A percentile compares a stretch with the other conserved stretches of the same genome.
Evolutionary conservation across 2,113 vertebrate genomes (phyloP).

Genomic region (Tenrec ecaudatus): DNA sequence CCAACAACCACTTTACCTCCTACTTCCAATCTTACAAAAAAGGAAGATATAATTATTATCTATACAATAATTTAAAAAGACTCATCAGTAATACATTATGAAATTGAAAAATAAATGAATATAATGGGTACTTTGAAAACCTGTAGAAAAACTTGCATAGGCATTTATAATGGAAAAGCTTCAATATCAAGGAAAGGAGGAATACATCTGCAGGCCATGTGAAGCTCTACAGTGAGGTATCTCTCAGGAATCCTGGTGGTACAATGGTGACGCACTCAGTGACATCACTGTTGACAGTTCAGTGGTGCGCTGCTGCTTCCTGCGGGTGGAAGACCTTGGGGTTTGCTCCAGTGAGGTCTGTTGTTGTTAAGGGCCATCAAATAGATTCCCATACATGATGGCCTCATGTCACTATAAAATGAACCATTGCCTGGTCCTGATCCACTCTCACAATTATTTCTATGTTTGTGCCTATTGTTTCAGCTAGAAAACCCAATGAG

Average conservation of each 20-base stretch:
- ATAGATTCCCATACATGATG: no score
- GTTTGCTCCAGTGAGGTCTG: background rate
- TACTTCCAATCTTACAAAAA: background rate
- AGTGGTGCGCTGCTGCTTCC: background rate
- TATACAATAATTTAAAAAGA: background rate
- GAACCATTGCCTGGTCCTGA: no score
- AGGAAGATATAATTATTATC: background rate
- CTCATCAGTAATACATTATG: background rate
- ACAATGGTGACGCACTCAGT: background rate
- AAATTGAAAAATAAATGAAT: constrained; percentile 7
- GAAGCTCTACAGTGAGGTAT: background rate
- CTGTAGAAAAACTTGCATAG: no score
- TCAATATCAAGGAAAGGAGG: no score
- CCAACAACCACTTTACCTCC: background rate
- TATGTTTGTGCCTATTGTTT: no score
- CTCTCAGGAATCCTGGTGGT: background rate
- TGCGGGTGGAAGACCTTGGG: background rate
- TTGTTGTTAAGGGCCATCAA: no score
- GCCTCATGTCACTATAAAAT: no score
- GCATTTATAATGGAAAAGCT: no score
- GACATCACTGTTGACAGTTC: background rate
- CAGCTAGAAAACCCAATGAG: background rate
- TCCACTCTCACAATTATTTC: background rate
- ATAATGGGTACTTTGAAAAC: no score
- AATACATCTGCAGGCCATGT: no score